These are phyloP conservation scores for Phaetusa simplex DNA, from an alignment of 2,113 vertebrate species.

Conservation along the genomic window DNA sequence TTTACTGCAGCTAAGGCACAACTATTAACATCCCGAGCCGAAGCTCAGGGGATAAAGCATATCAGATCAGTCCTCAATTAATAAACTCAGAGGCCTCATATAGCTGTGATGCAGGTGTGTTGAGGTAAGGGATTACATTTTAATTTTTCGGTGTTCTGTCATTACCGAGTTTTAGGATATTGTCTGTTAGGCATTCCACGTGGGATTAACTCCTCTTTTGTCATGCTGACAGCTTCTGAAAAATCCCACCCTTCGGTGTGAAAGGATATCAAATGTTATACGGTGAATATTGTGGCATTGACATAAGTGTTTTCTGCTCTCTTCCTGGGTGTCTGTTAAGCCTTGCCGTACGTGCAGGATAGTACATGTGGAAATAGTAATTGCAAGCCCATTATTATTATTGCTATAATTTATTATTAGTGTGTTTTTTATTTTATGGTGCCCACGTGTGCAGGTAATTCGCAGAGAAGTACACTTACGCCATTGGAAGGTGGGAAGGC, in stretches of 20 bases:
- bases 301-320: not conserved
- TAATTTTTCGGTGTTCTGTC: not conserved
- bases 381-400: constrained; percentile 60
- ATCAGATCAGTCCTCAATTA: not conserved
- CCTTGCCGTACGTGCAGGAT: constrained; percentile 8
- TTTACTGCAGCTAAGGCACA: not conserved
- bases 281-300: not conserved
- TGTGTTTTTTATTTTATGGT: constrained; percentile 58
- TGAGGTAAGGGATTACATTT: not conserved
- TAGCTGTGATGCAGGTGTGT: constrained; percentile 1
- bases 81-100: not conserved
- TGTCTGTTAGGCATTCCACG: not conserved
- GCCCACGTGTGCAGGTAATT: constrained; percentile 52
- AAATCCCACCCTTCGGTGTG: not conserved
- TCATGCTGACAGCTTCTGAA: not conserved
- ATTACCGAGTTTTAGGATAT: not conserved
- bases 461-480: not conserved
- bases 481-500: constrained; percentile 1
- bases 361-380: constrained; percentile 58
- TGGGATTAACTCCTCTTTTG: not conserved
- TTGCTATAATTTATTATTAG: constrained; percentile 59
- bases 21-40: not conserved
- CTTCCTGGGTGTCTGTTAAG: not conserved
- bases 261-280: not conserved
- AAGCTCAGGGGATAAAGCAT: not conserved